Conservation (phyloP, 2,113 vertebrate genomes). For the Neogobius melanostomus region DNA sequence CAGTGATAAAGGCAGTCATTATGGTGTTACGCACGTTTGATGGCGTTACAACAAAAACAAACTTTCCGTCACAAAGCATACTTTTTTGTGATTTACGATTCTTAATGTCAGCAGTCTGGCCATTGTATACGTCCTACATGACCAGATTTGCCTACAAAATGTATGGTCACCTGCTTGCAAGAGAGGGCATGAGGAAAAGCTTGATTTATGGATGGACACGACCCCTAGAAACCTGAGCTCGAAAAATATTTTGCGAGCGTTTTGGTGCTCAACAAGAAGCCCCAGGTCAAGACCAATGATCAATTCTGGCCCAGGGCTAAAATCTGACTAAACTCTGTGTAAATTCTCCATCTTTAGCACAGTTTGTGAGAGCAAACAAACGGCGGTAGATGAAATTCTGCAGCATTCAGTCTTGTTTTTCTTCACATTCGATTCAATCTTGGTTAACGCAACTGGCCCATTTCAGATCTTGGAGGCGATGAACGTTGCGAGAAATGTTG, state of each 20-base stretch:
- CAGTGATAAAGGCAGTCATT: too few relatives aligned
- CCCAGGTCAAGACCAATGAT: too few relatives aligned
- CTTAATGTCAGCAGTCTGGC: neutral
- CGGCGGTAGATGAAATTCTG: too few relatives aligned
- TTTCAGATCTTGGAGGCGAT: neutral
- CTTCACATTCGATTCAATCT: too few relatives aligned
- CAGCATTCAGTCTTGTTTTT: too few relatives aligned
- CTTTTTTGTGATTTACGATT: neutral
- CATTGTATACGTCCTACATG: neutral
- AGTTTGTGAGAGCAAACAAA: too few relatives aligned
- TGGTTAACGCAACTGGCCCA: neutral
- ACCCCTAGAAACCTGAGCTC: neutral
- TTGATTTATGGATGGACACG: slow-evolving; percentile 2
- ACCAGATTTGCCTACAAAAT: neutral
- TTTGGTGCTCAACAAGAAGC: neutral
- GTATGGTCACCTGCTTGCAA: neutral
- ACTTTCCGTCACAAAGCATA: neutral
- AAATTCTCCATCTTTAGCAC: too few relatives aligned
- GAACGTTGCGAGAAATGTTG: neutral
- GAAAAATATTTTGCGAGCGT: neutral
- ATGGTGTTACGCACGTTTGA: too few relatives aligned
- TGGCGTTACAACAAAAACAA: too few relatives aligned
- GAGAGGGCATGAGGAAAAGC: neutral
- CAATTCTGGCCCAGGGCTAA: too few relatives aligned
- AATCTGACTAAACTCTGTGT: too few relatives aligned